A percentile compares a stretch with the other conserved stretches of the same genome.
Conservation (phyloP, 2,797 vertebrate species). For the Denticeps clupeoides region DNA sequence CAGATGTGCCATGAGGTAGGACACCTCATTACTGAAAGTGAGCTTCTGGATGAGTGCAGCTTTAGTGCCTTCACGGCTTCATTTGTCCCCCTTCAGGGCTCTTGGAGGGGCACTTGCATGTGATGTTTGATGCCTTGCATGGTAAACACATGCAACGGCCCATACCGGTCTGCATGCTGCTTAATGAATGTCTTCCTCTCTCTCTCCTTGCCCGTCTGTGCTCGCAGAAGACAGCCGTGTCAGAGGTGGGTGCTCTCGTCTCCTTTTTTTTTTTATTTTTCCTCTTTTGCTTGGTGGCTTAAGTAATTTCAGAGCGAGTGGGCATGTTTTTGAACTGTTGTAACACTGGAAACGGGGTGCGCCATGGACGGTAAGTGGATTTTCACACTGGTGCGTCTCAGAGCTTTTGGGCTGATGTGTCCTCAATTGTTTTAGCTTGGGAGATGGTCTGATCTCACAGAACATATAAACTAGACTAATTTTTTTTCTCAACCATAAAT, state of each 20-base stretch:
- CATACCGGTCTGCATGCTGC: slow-evolving; percentile 95
- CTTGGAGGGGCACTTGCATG: slow-evolving; percentile 82
- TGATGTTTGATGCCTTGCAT: slow-evolving; percentile 94
- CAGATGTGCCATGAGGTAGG: no score
- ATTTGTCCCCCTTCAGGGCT: slow-evolving; percentile 51
- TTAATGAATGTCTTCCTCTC: slow-evolving; percentile 98
- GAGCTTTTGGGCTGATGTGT: slow-evolving; percentile 22
- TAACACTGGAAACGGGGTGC: no score
- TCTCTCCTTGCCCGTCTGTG: slow-evolving; percentile 91
- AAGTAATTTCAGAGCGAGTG: background rate
- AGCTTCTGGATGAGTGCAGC: background rate
- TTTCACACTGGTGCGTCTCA: background rate
- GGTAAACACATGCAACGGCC: slow-evolving; percentile 89
- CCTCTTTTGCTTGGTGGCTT: slow-evolving; percentile 11
- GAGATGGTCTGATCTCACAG: no score
- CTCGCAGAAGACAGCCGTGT: slow-evolving; percentile 93
- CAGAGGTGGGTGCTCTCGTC: slow-evolving; percentile 87
- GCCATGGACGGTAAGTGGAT: slow-evolving; percentile 17
- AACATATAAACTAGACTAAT: no score
- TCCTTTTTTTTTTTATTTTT: slow-evolving; percentile 45
- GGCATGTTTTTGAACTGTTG: background rate
- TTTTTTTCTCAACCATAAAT: no score
- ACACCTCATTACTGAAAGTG: no score
- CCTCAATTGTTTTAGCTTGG: no score
- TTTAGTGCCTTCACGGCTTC: background rate